Conservation (phyloP, 1,140 invertebrate species). For the Rhynchophorus ferrugineus region DNA sequence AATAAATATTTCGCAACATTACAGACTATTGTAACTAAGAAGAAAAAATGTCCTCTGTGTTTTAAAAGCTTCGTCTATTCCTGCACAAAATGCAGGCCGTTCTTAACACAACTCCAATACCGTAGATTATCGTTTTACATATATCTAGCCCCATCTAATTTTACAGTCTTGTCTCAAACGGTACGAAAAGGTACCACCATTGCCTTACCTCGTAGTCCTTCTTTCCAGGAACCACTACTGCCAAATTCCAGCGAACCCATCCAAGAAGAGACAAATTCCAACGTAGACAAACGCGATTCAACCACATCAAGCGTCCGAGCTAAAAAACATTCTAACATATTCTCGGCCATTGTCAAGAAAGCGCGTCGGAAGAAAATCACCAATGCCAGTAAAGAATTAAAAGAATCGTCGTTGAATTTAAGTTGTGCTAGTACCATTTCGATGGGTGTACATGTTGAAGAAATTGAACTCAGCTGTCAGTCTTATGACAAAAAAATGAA, state of each 20-base stretch:
- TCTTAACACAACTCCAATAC: background rate
- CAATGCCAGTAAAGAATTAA: conserved; percentile 1
- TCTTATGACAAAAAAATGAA: conserved; percentile 16
- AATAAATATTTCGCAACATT: background rate
- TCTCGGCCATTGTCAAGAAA: conserved; percentile 12
- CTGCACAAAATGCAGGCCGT: background rate
- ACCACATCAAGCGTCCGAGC: conserved; percentile 11
- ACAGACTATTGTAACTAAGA: background rate
- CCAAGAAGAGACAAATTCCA: background rate
- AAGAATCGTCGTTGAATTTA: conserved; percentile 9
- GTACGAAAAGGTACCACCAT: too few species aligned
- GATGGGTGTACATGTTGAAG: conserved; percentile 11
- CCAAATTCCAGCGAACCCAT: background rate
- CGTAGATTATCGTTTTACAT: background rate
- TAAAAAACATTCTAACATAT: conserved; percentile 17
- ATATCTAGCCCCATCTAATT: background rate
- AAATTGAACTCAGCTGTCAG: conserved; percentile 15
- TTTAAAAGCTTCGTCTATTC: background rate
- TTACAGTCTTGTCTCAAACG: too few species aligned
- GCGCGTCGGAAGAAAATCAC: conserved; percentile 11
- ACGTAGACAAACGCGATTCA: background rate
- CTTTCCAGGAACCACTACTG: background rate
- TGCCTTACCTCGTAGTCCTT: too few species aligned
- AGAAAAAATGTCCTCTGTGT: conserved; percentile 1
- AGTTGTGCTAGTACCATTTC: conserved; percentile 12